Evolutionary conservation across 2,797 vertebrate species (phyloP).

Genomic region (Sebastes diaconus): DNA sequence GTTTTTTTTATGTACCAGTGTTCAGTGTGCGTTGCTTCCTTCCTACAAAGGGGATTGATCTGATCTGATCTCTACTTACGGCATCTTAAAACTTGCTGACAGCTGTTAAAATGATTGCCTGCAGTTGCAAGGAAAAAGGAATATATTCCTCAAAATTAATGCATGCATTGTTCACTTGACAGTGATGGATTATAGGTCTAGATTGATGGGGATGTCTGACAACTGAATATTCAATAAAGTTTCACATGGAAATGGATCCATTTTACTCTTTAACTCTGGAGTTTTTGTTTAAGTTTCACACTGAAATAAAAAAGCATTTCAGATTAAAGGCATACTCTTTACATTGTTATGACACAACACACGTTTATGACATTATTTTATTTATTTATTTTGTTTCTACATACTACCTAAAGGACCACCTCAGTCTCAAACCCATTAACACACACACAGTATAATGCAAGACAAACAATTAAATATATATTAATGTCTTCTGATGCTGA

Average conservation of each 20-base stretch:
- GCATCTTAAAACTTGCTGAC: slow-evolving; percentile 58
- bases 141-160: slow-evolving; percentile 56
- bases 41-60: slow-evolving; percentile 41
- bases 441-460: neutral
- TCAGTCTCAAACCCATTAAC: neutral
- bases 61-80: slow-evolving; percentile 48
- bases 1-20: neutral
- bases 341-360: neutral
- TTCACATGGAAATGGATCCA: slow-evolving; percentile 18
- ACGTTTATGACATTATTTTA: neutral
- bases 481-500: neutral
- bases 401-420: neutral
- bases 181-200: slow-evolving; percentile 57
- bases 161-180: slow-evolving; percentile 49
- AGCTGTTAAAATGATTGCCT: slow-evolving; percentile 62
- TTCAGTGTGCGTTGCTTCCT: neutral
- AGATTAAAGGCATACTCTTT: neutral
- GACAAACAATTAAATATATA: neutral
- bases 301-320: neutral
- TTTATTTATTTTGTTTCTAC: too few relatives aligned
- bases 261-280: slow-evolving; percentile 31
- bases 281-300: neutral
- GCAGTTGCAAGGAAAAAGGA: slow-evolving; percentile 13
- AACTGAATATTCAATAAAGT: slow-evolving; percentile 54
- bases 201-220: slow-evolving; percentile 55